These are phyloP conservation scores for Ashinkailepas kermadecensis DNA, from an alignment of 2,888 invertebrate genomes.

Conservation along the genomic window DNA sequence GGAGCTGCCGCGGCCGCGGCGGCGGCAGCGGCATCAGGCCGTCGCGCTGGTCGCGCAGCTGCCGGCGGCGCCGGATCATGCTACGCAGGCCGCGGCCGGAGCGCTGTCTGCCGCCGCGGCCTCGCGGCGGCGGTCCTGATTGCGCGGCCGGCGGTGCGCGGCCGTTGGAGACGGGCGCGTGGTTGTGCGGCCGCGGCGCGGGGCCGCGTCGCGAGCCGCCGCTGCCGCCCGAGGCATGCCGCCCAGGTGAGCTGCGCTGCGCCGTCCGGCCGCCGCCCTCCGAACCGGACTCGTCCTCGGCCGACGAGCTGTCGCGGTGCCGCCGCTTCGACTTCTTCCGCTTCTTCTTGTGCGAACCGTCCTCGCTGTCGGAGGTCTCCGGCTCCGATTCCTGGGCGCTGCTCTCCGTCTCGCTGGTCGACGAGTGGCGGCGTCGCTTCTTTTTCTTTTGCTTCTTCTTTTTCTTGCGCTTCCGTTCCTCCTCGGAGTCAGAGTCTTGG, in stretches of 20 bases:
- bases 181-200: background rate
- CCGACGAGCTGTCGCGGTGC: background rate
- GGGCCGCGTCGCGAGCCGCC: background rate
- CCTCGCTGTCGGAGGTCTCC: background rate
- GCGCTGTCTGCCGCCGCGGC: background rate
- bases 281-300: background rate
- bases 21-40: background rate
- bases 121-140: background rate
- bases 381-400: background rate
- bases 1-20: background rate
- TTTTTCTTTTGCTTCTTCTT: conserved; percentile 21
- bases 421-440: conserved; percentile 1
- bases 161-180: background rate
- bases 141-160: background rate
- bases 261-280: background rate
- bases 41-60: background rate
- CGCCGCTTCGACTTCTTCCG: background rate
- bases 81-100: background rate
- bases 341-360: background rate
- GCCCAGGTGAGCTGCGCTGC: background rate
- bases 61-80: background rate
- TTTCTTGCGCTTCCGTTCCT: background rate
- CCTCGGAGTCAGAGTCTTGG: background rate
- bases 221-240: background rate
- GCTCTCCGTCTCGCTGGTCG: background rate